Base-by-base conservation (phyloP, 2,113 vertebrate species). In the Bucco capensis region DNA sequence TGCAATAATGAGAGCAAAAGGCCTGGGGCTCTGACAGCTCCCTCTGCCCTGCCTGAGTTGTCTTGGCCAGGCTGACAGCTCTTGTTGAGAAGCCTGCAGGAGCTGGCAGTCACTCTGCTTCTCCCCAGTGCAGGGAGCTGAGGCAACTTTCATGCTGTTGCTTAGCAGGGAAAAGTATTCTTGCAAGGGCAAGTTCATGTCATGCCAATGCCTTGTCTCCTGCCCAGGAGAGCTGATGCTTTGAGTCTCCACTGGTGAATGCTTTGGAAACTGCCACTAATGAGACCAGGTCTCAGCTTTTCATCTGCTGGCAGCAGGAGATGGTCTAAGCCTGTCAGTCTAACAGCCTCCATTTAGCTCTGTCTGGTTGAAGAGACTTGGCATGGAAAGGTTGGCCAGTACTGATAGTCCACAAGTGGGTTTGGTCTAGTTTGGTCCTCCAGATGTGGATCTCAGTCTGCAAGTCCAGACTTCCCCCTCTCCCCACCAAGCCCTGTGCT, bases 321-420 rank as follows among this genome's bases (percentile, higher is more conserved):
- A 23, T 70, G 5, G 22, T 46, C 44, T 84, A 30, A 76, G 46
- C 50, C 62, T 65, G 38, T 69, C 56, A 83, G 46, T 40, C 57
- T 24, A 37, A 64, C 50, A 85, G 44, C 27, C 33, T 47, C 12
- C n/a, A 4, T 65, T 86, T 56, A 69, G 6, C 60, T 83, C 0
- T 0, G 51, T 69, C 66, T 42, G 61, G 19, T 47, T 1, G 4
- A n/a, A 0, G 2, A 51, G 61, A 19, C 16, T 19, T 47, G 35
- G 46, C 4, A 0, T 12, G 16, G 14, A 61, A 42, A 65, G 10
- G 12, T 2, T 66, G 50, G 42, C 21, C 50, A 4, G 57, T 42
- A 42, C 38, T 66, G 51, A 17, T 6, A 3, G 10, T 19, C 54
- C 10, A 3, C 33, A 50, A 0, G 11, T 53, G 58, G 49, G 5